Percentiles rank a stretch among this genome's conserved stretches.
phyloP scores from a whole-genome alignment of 2,888 invertebrate genomes.

The Selenia dentaria region DNA sequence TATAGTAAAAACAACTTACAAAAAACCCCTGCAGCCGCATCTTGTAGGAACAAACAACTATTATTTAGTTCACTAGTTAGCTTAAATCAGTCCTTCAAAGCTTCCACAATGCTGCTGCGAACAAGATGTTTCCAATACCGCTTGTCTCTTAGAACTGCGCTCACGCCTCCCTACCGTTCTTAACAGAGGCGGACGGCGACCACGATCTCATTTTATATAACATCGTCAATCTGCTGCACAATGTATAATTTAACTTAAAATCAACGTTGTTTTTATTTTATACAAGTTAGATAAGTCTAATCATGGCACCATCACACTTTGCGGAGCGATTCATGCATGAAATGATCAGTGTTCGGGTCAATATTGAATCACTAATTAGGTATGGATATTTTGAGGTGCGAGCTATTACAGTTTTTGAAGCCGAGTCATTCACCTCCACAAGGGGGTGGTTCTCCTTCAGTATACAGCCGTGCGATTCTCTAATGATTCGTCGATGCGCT shows the following conservation, averaged over 20 bases:
- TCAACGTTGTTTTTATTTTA: slow-evolving; percentile 66
- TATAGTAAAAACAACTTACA: too few species aligned
- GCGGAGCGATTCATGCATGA: slow-evolving; percentile 55
- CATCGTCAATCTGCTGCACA: slow-evolving; percentile 62
- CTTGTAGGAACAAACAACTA: slow-evolving; percentile 30
- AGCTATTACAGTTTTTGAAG: too few species aligned
- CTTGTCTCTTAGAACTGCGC: slow-evolving; percentile 54
- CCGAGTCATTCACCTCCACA: too few species aligned
- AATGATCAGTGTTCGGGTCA: slow-evolving; percentile 46
- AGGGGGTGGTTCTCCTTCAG: too few species aligned
- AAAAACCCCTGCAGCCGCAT: slow-evolving; percentile 53
- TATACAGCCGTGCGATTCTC: too few species aligned
- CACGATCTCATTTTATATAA: slow-evolving; percentile 72
- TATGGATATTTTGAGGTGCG: too few species aligned
- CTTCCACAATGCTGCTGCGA: slow-evolving; percentile 40
- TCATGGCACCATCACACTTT: slow-evolving; percentile 58
- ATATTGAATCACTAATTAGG: slow-evolving; percentile 18
- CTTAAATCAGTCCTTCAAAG: slow-evolving; percentile 23
- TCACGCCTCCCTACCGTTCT: slow-evolving; percentile 56
- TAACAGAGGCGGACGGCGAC: slow-evolving; percentile 64
- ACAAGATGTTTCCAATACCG: slow-evolving; percentile 44
- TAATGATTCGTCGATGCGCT: too few species aligned
- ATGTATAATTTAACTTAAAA: slow-evolving; percentile 60
- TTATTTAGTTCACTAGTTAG: slow-evolving; percentile 39
- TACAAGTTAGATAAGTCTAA: slow-evolving; percentile 69